Base-by-base conservation (phyloP, 2,113 vertebrate species). In the Centropus bengalensis region DNA sequence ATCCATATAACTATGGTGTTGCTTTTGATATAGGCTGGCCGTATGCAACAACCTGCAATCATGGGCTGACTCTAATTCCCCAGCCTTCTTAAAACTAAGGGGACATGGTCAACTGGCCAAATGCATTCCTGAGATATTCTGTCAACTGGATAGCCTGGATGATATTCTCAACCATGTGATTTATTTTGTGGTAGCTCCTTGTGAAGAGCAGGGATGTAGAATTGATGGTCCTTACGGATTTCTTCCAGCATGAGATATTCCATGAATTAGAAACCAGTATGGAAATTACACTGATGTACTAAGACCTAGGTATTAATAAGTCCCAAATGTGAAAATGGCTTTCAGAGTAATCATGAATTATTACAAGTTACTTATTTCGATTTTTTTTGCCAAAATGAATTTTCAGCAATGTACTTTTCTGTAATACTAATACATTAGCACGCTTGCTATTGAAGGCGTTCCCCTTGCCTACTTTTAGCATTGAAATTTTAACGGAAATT, bases 111-210 rank as follows among this genome's bases (percentile, higher is more conserved):
- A 77, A 63, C 4, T 16, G 28, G 8, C 3, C 26, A 66, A 73
- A 80, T 44, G 33, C 1, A 16, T n/a, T 71, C 26, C 22, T 23
- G 30, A 54, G 14, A 40, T 7, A 78, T 66, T 60, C 12, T 2
- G 4, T 58, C n/a, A 58, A 9, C 58, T 58, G 59, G 22, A 51
- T 20, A 89, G 4, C 10, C 27, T 56, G 6, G 28, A 45, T 2
- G 1, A 42, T 5, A 2, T 1, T 69, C 6, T 30, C n/a, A 52
- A 26, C 2, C 4, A 27, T 47, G 23, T 52, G 11, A 33, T 64
- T 91, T 56, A 32, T 2, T 73, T 89, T 73, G 51, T 78, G 6
- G 12, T 38, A 47, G 19, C 47, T 49, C 22, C 5, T 13, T 59
- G 10, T 0, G 0, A 89, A 22, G 9, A 91, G 7, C 19, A 77